These are phyloP conservation scores for Amphiura filiformis DNA, from an alignment of 35 echinoderm and acorn worm species.

Conservation along the genomic window DNA sequence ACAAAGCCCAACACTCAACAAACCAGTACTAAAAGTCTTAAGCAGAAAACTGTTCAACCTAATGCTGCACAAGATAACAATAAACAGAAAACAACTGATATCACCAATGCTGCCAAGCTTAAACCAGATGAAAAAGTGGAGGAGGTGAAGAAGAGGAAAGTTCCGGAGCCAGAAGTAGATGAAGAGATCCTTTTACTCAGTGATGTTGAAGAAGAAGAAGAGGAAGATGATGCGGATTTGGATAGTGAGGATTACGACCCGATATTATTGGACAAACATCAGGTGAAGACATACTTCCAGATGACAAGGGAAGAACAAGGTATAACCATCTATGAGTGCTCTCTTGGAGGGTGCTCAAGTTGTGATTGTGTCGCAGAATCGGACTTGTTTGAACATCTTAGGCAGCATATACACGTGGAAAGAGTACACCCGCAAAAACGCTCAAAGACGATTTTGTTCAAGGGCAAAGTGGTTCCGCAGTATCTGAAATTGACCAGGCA, in stretches of 20 bases:
- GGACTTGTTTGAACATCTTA: not conserved
- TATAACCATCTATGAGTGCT: not conserved
- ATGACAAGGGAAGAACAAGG: not conserved
- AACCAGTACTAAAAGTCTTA: not conserved
- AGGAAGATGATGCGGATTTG: not conserved
- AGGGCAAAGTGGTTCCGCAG: not conserved
- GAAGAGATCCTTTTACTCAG: not conserved
- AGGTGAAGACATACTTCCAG: not conserved
- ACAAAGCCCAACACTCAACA: not conserved
- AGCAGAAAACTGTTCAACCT: not conserved
- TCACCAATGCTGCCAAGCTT: not conserved
- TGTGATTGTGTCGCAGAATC: constrained; percentile 4
- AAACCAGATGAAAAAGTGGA: not conserved
- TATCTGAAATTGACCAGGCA: not conserved
- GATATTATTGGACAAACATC: not conserved
- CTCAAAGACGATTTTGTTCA: not conserved
- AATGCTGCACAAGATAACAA: not conserved
- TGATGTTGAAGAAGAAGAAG: not conserved
- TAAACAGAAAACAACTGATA: not conserved
- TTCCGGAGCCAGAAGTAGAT: not conserved
- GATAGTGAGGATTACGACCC: not conserved
- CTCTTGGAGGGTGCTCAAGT: not conserved
- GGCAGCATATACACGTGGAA: not conserved
- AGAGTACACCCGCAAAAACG: not conserved
- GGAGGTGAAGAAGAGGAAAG: not conserved